Percentiles rank a stretch among this genome's conserved stretches.
phyloP scores from a whole-genome alignment of 2,113 vertebrate genomes.

The Neodontobutis hainanensis region DNA sequence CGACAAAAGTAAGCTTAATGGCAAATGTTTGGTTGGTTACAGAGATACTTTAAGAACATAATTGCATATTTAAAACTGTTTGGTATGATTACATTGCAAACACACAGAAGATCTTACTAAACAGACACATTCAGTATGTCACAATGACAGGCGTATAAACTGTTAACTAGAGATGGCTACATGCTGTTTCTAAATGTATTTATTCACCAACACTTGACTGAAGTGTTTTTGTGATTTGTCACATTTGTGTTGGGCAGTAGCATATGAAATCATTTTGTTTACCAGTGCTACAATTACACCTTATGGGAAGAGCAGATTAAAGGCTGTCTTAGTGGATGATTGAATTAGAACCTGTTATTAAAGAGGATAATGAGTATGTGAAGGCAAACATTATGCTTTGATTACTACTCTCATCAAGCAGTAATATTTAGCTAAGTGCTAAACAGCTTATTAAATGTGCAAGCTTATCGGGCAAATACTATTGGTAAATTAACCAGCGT shows the following conservation, averaged over 20 bases:
- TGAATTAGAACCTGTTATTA: constrained; percentile 77
- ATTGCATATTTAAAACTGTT: no score
- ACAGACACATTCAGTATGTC: no score
- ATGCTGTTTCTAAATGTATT: no score
- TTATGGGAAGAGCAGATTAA: constrained; percentile 64
- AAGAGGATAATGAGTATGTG: constrained; percentile 75
- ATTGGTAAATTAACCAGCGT: constrained; percentile 57
- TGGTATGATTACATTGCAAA: no score
- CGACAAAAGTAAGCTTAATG: no score
- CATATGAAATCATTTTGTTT: constrained; percentile 64
- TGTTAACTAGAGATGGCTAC: no score
- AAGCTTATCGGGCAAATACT: constrained; percentile 65
- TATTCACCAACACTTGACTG: background rate
- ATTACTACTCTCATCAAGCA: constrained; percentile 71
- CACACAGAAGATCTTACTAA: no score
- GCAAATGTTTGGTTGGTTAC: no score
- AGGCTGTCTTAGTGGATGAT: constrained; percentile 64
- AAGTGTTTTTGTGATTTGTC: constrained; percentile 11
- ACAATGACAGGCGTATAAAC: no score
- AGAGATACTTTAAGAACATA: no score
- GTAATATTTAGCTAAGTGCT: constrained; percentile 68
- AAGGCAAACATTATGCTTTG: constrained; percentile 70
- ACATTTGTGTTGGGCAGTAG: constrained; percentile 37
- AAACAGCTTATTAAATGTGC: constrained; percentile 68
- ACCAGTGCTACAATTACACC: constrained; percentile 65